A percentile compares a stretch with the other conserved stretches of the same genome.
Evolutionary conservation across 1,140 invertebrate species (phyloP).

Genomic region (Doryteuthis pealeii): DNA sequence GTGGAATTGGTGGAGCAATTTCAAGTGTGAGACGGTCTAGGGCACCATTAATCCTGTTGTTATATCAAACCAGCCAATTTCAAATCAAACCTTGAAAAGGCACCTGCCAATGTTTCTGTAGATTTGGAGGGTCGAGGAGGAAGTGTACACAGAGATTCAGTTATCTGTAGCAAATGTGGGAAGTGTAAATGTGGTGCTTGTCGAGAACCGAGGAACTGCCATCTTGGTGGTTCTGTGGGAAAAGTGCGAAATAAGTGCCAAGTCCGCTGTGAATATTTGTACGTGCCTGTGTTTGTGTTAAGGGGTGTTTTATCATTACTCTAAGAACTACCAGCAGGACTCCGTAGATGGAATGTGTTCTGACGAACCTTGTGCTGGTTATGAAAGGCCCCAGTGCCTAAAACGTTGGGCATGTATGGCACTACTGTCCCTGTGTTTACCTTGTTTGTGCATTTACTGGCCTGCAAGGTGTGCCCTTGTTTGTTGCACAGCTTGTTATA

Average conservation of each 20-base stretch:
- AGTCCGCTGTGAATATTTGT: constrained; percentile 81
- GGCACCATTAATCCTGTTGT: too few species aligned
- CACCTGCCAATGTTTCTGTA: constrained; percentile 37
- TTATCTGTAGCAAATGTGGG: constrained; percentile 82
- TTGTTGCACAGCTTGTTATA: constrained; percentile 78
- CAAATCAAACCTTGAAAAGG: constrained; percentile 33
- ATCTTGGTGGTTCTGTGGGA: constrained; percentile 82
- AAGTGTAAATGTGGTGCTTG: constrained; percentile 85
- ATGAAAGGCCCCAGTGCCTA: constrained; percentile 65
- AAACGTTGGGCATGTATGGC: constrained; percentile 83
- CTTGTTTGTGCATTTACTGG: constrained; percentile 90
- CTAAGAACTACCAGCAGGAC: constrained; percentile 71
- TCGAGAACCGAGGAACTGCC: constrained; percentile 79
- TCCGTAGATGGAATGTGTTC: constrained; percentile 67
- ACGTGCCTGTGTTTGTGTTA: constrained; percentile 93
- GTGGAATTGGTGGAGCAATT: constrained; percentile 13
- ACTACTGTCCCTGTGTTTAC: constrained; percentile 74
- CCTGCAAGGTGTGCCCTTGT: constrained; percentile 80
- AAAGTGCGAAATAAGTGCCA: constrained; percentile 83
- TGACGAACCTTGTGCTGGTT: constrained; percentile 84
- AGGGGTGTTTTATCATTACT: constrained; percentile 88
- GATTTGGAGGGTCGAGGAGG: constrained; percentile 53
- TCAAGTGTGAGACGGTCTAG: not conserved
- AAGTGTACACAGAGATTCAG: constrained; percentile 61
- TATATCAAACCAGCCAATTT: constrained; percentile 12